phyloP scores from a whole-genome alignment of 2,797 vertebrate genomes.

The Notolabrus celidotus region DNA sequence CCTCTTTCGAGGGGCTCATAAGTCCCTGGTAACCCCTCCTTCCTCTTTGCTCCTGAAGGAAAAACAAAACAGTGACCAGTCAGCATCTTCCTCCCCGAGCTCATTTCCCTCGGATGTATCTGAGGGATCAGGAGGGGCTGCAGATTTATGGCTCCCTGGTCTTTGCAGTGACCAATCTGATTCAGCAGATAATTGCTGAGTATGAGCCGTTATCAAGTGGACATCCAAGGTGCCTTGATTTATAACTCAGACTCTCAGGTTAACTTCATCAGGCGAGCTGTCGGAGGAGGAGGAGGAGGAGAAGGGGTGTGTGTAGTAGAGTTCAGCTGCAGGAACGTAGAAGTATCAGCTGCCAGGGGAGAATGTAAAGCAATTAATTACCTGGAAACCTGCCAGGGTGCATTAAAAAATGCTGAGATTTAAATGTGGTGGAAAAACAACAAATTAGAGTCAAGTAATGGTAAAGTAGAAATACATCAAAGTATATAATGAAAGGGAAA shows the following conservation, averaged over 20 bases:
- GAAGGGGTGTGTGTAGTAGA: background rate
- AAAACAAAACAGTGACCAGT: slow-evolving; percentile 29
- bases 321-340: slow-evolving; percentile 3
- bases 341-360: slow-evolving; percentile 12
- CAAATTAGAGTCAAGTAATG: background rate
- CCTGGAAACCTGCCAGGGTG: slow-evolving; percentile 9
- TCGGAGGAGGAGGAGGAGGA: slow-evolving; percentile 19
- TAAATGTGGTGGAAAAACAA: background rate
- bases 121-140: slow-evolving; percentile 50
- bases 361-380: slow-evolving; percentile 32
- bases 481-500: background rate
- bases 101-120: slow-evolving; percentile 58
- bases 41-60: background rate
- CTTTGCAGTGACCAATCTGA: slow-evolving; percentile 65
- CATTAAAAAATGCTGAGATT: background rate
- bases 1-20: background rate
- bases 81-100: slow-evolving; percentile 40
- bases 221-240: slow-evolving; percentile 69
- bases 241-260: slow-evolving; percentile 65
- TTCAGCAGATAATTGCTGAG: slow-evolving; percentile 74
- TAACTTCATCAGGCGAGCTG: slow-evolving; percentile 65
- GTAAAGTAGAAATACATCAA: background rate
- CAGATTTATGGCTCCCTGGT: slow-evolving; percentile 70
- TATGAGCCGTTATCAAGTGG: slow-evolving; percentile 68
- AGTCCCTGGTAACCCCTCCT: background rate